Evolutionary conservation across 2,888 invertebrate genomes (phyloP), one percentile per base, ranked within the genome.

Genomic region (Bombyx huttoni): DNA sequence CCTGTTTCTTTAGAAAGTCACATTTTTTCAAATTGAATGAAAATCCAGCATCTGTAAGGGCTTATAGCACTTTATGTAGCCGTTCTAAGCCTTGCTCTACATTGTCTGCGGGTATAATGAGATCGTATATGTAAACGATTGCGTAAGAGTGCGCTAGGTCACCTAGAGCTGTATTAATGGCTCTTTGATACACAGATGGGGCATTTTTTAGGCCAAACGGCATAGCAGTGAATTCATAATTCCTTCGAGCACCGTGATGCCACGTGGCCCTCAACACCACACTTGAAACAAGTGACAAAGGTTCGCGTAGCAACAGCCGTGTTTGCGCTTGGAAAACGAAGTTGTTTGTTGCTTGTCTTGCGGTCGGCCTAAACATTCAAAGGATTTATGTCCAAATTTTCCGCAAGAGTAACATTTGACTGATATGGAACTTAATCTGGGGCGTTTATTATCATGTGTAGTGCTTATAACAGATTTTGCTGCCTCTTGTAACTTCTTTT

Each of bases 11-110:
- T 0, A 63, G 47, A 49, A 65, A 63, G 0, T 57, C 51, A 34
- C 62, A 65, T 48, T 65, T 65, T 8, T 51, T 50, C 0, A 62
- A 7, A 33, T 66, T 66, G 0, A 66, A 14, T 0, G 60, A 61
- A 51, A 64, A 63, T 0, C 59, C 62, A 1, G 56, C 54, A 6
- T 57, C 47, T 0, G 51, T 51, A 5, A 58, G 12, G 1, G 48
- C 33, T 7, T 46, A 34, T 0, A 57, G 35, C 0, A 58, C 57
- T 8, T 46, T 40, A 0, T 47, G 46, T 1, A 63, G 33, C 8
- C 58, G 24, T 3, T 50, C 13, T 1, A 61, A 10, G 0, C 58
- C 62, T 34, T 58, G 35, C 0, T 52, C 51, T n/a, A 24, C 7
- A 10, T 2, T 49, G 0, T 13, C 1, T 0, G 58, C 46, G 0